Evolutionary conservation across 2,113 vertebrate genomes (phyloP).

Genomic region (Daphoenositta chrysoptera): DNA sequence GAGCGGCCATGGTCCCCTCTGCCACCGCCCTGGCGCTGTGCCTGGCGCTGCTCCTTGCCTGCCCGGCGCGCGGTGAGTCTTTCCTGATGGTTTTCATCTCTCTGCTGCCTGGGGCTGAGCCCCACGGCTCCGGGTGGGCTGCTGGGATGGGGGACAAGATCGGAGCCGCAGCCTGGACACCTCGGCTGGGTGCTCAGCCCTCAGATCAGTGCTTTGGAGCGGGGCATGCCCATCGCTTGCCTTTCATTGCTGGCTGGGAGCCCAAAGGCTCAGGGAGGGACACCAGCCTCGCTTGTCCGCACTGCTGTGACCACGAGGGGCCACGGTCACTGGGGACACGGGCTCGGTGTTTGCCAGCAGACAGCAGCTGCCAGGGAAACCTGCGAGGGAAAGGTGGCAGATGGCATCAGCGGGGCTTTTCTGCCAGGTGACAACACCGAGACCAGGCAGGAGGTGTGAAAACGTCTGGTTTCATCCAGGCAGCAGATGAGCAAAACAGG

Average conservation of each 20-base stretch:
- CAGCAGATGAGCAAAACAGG: neutral
- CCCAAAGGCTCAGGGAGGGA: neutral
- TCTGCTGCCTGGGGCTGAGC: accelerated
- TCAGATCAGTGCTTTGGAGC: neutral
- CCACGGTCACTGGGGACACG: accelerated
- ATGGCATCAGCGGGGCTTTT: neutral
- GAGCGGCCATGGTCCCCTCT: neutral
- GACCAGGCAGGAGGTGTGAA: neutral
- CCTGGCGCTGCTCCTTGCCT: neutral
- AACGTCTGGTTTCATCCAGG: neutral
- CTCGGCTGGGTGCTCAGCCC: neutral
- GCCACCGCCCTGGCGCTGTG: neutral
- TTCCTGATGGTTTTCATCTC: accelerated
- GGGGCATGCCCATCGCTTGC: accelerated
- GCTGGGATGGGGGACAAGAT: accelerated
- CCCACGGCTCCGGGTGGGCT: accelerated
- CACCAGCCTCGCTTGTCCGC: neutral
- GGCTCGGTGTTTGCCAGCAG: accelerated
- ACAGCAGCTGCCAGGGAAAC: neutral
- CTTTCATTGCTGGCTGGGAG: accelerated
- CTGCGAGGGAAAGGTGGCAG: neutral
- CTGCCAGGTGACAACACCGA: neutral
- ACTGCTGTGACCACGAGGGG: accelerated
- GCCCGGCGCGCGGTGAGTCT: neutral
- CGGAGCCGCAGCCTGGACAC: accelerated